phyloP scores from a whole-genome alignment of 2,113 vertebrate species.

The Oreochromis niloticus region DNA sequence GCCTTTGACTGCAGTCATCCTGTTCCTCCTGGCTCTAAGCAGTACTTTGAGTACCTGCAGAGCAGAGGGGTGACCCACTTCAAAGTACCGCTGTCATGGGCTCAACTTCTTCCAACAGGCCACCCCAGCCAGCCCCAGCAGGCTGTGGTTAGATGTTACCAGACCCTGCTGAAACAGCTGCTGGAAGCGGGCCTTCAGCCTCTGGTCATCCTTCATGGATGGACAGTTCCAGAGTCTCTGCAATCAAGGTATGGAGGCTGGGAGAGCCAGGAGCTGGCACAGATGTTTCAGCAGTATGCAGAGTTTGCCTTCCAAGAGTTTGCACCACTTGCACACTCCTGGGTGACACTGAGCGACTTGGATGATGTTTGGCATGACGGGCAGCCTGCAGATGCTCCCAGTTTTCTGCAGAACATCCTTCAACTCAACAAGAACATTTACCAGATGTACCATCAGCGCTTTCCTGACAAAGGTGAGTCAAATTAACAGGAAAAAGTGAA shows the following conservation, averaged over 20 bases:
- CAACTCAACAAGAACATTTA: slow-evolving; percentile 70
- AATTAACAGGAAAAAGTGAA: not conserved
- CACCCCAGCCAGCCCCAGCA: no score
- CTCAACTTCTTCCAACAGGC: no score
- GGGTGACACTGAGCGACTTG: not conserved
- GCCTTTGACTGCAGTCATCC: no score
- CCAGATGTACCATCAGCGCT: slow-evolving; percentile 56
- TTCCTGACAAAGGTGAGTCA: slow-evolving; percentile 65
- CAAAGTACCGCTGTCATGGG: no score
- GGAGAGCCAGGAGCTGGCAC: slow-evolving; percentile 16
- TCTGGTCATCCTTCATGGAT: slow-evolving; percentile 73
- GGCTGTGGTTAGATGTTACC: no score
- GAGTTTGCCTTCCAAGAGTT: slow-evolving; percentile 77
- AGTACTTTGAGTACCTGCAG: no score
- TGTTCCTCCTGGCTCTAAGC: no score
- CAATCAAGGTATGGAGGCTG: not conserved
- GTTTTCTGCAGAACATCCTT: slow-evolving; percentile 53
- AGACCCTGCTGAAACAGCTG: no score
- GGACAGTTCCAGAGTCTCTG: slow-evolving; percentile 37
- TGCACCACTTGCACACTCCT: slow-evolving; percentile 71
- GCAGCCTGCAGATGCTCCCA: not conserved
- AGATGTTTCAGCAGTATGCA: slow-evolving; percentile 77
- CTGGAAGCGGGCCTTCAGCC: slow-evolving; percentile 64
- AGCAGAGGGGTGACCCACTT: no score
- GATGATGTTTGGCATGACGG: not conserved